Base-by-base conservation (phyloP, 2,888 invertebrate genomes). In the Meiosimyza decipiens region DNA sequence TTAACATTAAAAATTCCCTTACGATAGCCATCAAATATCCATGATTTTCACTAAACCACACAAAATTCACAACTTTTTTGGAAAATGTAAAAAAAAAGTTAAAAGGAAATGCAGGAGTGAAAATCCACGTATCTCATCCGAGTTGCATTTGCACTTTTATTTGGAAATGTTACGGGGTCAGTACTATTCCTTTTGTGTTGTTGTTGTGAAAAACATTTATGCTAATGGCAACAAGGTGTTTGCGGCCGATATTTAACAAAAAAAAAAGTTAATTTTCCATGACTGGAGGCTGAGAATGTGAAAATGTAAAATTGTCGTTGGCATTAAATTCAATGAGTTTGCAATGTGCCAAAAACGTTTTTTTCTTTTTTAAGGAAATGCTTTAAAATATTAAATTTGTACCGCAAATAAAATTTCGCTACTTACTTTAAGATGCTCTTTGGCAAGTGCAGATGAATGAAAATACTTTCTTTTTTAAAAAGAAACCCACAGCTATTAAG, bases 201-300 rank as follows among this genome's bases (percentile, higher is more conserved):
- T 40, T 40, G 50, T 28, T 18, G 28, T 28, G 40, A 22, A 49
- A 57, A 49, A 68, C 68, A 57, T 59, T 68, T 68, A 64, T 64
- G 64, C 51, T 51, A 64, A 64, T 51, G 64, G 51, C 64, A 51
- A 64, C 28, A 64, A 64, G 64, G 64, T 64, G 64, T 28, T 22
- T 63, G 40, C 13, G 22, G 57, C 18, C 18, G 57, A 57, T 22
- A 22, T 9, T 16, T 22, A 28, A 40, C 6, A 28, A 57, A 57
- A 12, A 57, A 18, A 57, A 57, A 57, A 57, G 18, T 57, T 40
- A 40, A 40, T 9, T 40, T 40, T 40, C 40, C 40, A 40, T 40
- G 9, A 18, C 57, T 57, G 11, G 18, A 57, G 57, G 57, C 57
- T 40, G 9, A 40, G 5, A 28, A 6, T 57, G 22, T 22, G 22